Evolutionary conservation across 2,113 vertebrate species (phyloP).

Genomic region (Peromyscus polionotus): DNA sequence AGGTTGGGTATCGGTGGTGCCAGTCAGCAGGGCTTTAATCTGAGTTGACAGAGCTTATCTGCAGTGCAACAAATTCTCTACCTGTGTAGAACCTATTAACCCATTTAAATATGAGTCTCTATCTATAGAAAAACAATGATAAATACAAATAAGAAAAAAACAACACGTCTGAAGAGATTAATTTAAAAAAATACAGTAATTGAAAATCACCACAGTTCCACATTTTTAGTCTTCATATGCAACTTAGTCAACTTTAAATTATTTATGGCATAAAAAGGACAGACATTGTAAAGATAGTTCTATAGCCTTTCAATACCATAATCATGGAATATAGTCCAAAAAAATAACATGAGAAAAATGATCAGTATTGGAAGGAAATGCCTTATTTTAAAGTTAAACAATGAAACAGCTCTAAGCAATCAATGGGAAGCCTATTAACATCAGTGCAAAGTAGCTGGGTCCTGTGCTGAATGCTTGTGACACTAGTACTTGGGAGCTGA

Average conservation of each 20-base stretch:
- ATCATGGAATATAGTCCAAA: not conserved
- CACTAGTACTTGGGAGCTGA: not conserved
- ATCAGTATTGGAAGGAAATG: not conserved
- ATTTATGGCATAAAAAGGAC: not conserved
- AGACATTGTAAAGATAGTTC: not conserved
- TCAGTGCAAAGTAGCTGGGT: not conserved
- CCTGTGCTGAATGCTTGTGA: not conserved
- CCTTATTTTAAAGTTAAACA: not conserved
- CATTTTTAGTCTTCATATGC: not conserved
- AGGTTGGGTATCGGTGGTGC: not conserved
- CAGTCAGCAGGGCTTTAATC: not conserved
- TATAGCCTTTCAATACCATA: not conserved
- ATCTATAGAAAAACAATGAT: not conserved
- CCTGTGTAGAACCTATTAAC: not conserved
- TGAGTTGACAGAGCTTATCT: not conserved
- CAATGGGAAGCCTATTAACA: not conserved
- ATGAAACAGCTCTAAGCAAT: not conserved
- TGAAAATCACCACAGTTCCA: not conserved
- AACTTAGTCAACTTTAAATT: not conserved
- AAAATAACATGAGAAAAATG: not conserved
- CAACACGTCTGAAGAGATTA: not conserved
- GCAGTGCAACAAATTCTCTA: not conserved
- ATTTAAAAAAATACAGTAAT: not conserved
- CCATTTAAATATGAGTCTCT: not conserved
- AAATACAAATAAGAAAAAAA: not conserved